Evolutionary conservation across 2,797 vertebrate species (phyloP).

Genomic region (Selene dorsalis): DNA sequence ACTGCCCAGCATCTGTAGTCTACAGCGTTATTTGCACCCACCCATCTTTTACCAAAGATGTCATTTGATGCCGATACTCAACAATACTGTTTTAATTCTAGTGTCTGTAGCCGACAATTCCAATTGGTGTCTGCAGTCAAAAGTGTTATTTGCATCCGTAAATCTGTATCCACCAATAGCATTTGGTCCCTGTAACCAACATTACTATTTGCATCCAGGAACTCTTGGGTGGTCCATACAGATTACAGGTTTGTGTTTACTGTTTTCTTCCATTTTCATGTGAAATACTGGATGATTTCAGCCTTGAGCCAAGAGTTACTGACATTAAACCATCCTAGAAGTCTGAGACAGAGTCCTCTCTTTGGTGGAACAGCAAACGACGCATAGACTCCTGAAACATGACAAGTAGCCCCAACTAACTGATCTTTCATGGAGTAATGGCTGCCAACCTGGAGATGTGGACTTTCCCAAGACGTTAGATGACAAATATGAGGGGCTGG

Average conservation of each 20-base stretch:
- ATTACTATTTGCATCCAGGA: no score
- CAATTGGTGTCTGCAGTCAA: no score
- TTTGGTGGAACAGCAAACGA: not conserved
- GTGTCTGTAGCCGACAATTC: no score
- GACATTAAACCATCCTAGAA: constrained; percentile 5
- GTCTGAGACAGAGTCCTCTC: not conserved
- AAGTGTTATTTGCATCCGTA: no score
- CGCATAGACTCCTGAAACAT: not conserved
- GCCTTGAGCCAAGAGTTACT: not conserved
- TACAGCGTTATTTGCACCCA: no score
- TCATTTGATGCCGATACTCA: no score
- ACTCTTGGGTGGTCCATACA: no score
- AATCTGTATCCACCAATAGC: no score
- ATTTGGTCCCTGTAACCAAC: no score
- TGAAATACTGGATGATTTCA: not conserved
- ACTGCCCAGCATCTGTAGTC: no score
- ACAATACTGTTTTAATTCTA: no score
- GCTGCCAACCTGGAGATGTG: not conserved
- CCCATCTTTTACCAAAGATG: no score
- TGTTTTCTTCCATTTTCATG: not conserved
- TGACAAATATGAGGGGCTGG: not conserved
- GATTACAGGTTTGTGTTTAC: not conserved
- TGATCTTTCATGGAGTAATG: not conserved
- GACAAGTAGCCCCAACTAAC: not conserved
- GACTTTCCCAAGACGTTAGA: not conserved